Percentiles rank a stretch among this genome's conserved stretches.
Conservation (phyloP, 2,113 vertebrate genomes). For the Larimichthys crocea region DNA sequence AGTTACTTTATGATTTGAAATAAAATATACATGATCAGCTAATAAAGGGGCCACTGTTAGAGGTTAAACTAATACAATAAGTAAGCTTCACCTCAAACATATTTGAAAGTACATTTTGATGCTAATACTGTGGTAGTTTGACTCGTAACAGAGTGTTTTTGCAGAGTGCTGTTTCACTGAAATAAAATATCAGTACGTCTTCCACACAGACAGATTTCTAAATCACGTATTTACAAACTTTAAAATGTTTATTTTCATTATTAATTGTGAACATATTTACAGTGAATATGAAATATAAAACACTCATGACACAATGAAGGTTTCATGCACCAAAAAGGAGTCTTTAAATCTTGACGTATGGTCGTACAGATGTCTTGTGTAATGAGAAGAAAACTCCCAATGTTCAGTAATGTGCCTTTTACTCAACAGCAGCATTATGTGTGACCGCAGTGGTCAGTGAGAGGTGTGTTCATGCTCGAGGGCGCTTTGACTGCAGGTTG, state of each 20-base stretch:
- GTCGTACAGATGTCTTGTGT: not conserved
- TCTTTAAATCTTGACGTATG: not conserved
- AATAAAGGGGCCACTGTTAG: not conserved
- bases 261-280: conserved; percentile 5
- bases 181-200: not conserved
- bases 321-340: not conserved
- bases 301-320: not conserved
- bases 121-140: not conserved
- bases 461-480: not conserved
- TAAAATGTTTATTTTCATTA: conserved; percentile 24
- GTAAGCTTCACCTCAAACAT: too few relatives aligned
- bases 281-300: conserved; percentile 4
- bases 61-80: not conserved
- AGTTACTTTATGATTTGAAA: not conserved
- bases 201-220: not conserved
- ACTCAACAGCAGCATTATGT: not conserved
- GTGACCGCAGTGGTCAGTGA: conserved; percentile 7
- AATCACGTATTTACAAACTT: conserved; percentile 12
- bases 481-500: not conserved
- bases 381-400: not conserved
- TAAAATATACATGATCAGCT: not conserved
- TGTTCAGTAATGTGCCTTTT: not conserved
- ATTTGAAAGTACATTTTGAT: not conserved
- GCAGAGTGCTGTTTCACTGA: not conserved
- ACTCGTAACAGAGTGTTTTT: not conserved